Evolutionary conservation across 1,140 invertebrate genomes (phyloP).

Genomic region (Drosophila tristis): DNA sequence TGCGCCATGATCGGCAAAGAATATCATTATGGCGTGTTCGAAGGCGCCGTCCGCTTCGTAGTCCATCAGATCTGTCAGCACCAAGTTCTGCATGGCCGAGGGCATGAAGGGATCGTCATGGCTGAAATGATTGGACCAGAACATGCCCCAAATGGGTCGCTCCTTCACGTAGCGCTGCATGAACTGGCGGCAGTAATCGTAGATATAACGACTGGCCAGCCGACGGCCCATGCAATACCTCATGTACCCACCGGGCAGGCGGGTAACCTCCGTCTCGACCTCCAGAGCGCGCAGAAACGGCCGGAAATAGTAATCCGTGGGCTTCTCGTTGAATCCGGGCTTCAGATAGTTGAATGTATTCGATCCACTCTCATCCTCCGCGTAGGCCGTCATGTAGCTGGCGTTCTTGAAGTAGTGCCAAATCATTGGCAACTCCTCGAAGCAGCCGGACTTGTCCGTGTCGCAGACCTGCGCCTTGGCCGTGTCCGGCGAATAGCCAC

Average conservation of each 20-base stretch:
- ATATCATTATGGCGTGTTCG: conserved; percentile 89
- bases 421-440: conserved; percentile 89
- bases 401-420: conserved; percentile 90
- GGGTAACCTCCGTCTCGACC: conserved; percentile 18
- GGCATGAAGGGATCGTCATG: conserved; percentile 91
- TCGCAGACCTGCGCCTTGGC: conserved; percentile 85
- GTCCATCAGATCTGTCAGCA: conserved; percentile 86
- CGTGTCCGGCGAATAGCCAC: conserved; percentile 86
- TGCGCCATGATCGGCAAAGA: conserved; percentile 96
- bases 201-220: conserved; percentile 85
- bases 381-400: conserved; percentile 91
- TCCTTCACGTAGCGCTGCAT: conserved; percentile 72
- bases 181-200: conserved; percentile 86
- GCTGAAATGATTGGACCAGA: conserved; percentile 91
- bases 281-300: conserved; percentile 89
- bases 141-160: conserved; percentile 89
- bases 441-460: conserved; percentile 83
- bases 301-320: conserved; percentile 92
- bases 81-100: conserved; percentile 87
- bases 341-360: conserved; percentile 92
- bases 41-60: conserved; percentile 86
- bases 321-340: conserved; percentile 90
- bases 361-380: conserved; percentile 90
- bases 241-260: conserved; percentile 27
- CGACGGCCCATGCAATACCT: conserved; percentile 86